phyloP scores from a whole-genome alignment of 30 jellyfish, hydroid and myxozoan genomes.

The Chironex yamaguchii region DNA sequence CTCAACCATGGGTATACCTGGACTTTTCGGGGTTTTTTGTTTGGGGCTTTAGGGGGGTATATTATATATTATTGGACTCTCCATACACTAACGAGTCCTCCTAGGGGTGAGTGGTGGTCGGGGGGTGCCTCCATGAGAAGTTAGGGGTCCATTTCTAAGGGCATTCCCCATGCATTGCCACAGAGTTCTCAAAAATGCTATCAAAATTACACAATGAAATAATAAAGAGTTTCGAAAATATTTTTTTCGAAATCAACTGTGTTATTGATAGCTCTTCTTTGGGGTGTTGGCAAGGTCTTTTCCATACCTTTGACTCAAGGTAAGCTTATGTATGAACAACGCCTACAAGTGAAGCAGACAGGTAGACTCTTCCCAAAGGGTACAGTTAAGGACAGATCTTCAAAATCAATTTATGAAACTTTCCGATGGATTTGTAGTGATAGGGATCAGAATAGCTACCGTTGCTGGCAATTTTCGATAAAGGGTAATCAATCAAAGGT shows the following conservation, averaged over 20 bases:
- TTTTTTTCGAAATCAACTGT: slow-evolving; percentile 32
- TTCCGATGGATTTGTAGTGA: slow-evolving; percentile 57
- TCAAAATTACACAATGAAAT: too few relatives aligned
- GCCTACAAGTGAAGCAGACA: slow-evolving; percentile 24
- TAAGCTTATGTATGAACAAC: slow-evolving; percentile 36
- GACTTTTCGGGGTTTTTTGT: too few relatives aligned
- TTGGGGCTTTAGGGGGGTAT: too few relatives aligned
- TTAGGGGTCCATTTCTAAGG: too few relatives aligned
- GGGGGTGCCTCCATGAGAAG: too few relatives aligned
- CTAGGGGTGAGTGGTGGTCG: too few relatives aligned
- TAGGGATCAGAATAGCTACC: slow-evolving; percentile 17
- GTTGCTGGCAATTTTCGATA: slow-evolving; percentile 64
- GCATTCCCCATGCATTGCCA: too few relatives aligned
- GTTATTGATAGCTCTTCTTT: background rate
- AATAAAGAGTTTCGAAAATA: too few relatives aligned
- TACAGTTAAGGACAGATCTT: slow-evolving; percentile 32
- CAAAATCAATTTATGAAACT: slow-evolving; percentile 31
- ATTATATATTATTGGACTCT: too few relatives aligned
- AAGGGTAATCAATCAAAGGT: slow-evolving; percentile 52
- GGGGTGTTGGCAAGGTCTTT: slow-evolving; percentile 22
- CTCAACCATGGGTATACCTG: too few relatives aligned
- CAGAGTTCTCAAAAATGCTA: too few relatives aligned
- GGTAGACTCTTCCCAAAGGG: slow-evolving; percentile 69
- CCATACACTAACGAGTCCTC: too few relatives aligned
- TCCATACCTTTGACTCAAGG: slow-evolving; percentile 3